Evolutionary conservation across 2,888 invertebrate species (phyloP).

Genomic region (Conops quadrifasciatus): DNA sequence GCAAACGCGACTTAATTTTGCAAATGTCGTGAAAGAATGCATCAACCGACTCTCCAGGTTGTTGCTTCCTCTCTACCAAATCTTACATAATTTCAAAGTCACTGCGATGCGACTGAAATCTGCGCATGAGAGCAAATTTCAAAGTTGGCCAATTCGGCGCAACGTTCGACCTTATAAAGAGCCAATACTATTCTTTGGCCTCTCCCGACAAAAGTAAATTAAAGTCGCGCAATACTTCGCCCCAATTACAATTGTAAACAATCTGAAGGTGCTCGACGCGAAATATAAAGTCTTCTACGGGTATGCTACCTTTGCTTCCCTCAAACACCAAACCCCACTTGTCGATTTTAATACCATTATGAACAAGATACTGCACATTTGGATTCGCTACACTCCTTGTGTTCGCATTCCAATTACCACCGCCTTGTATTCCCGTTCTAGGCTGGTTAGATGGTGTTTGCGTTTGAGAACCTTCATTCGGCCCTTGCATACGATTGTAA

Average conservation of each 20-base stretch:
- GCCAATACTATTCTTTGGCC: conserved; percentile 19
- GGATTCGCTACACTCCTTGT: no score
- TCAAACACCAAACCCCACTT: not conserved
- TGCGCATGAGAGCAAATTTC: not conserved
- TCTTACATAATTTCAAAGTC: conserved; percentile 12
- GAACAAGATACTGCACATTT: no score
- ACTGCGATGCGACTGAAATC: not conserved
- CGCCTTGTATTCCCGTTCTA: no score
- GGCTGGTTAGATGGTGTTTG: no score
- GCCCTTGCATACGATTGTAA: no score
- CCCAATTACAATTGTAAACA: not conserved
- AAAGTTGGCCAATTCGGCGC: not conserved
- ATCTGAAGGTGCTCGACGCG: not conserved
- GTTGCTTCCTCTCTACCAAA: conserved; percentile 9
- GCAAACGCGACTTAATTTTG: not conserved
- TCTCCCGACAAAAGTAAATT: not conserved
- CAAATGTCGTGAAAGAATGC: not conserved
- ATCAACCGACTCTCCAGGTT: conserved; percentile 5
- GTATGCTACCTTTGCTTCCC: not conserved
- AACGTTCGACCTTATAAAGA: conserved; percentile 1
- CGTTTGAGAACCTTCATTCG: no score
- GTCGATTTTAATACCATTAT: not conserved
- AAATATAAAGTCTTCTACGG: conserved; percentile 14
- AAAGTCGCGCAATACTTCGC: not conserved
- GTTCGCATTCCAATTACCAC: no score